Evolutionary conservation across 37 sponge, comb jelly and placozoan species (phyloP), one percentile per base, ranked within the genome.

Genomic region (Aplysina aerophoba): DNA sequence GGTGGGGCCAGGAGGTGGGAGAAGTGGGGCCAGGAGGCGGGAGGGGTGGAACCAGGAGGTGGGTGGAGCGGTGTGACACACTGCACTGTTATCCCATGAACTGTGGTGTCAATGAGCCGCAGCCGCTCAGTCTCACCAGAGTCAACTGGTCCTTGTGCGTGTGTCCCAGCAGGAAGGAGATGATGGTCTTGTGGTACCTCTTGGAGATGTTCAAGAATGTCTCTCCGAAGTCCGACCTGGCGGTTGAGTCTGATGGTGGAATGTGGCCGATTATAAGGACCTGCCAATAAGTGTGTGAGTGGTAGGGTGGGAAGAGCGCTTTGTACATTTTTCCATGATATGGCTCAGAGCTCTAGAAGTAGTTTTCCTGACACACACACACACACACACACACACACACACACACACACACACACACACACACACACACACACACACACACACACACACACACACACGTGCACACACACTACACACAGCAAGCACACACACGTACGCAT

Each of bases 101-200:
- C 79, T 77, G 55, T 15, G 40, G 33, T 28, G 34, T 15, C 33
- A n/a, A 73, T 28, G n/a, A 3, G 13, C 41, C 6, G n/a, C 37
- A 39, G 31, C 36, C 3, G 5, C 8, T 66, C 8, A 17, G 24
- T 0, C 88, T 54, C 79, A 92, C 92, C 83, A 94, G 81, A 25
- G 89, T 68, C 55, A 94, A 91, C 40, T 94, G 87, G 50, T 94
- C 95, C 33, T 79, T 57, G 69, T 94, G 95, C 13, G 95, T 91
- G 85, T 94, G 95, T 14, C 89, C 95, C 82, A 87, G 81, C 15
- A 94, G 78, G 34, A 88, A 86, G n/a, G 83, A 92, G 17, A 94
- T 89, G 31, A 94, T 89, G 40, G 81, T 91, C 64, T 89, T 71
- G n/a, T 38, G 24, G 74, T 86, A 94, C 14, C 36, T 57, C 77